Conservation (phyloP, 1,140 invertebrate species). For the Maconellicoccus hirsutus region DNA sequence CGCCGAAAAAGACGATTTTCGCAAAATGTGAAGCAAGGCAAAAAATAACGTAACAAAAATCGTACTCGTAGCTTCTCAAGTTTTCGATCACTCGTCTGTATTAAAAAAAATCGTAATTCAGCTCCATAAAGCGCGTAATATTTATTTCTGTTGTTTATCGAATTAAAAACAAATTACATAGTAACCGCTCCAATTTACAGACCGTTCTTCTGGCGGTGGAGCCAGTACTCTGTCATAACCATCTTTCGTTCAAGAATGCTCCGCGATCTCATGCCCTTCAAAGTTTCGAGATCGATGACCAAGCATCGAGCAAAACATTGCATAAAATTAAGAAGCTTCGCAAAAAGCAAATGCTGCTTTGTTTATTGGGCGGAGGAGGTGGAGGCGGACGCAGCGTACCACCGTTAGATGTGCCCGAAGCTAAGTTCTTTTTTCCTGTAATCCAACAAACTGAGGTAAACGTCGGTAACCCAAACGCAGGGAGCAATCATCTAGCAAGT, state of each 20-base stretch:
- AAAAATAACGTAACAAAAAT: no score
- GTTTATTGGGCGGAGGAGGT: background rate
- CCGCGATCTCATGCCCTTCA: background rate
- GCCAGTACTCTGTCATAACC: background rate
- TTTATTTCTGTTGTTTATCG: no score
- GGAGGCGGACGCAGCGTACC: background rate
- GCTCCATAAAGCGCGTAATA: no score
- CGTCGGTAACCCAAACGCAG: background rate
- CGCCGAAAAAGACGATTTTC: no score
- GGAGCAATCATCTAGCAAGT: background rate
- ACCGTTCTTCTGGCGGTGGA: background rate
- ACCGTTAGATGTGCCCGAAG: background rate
- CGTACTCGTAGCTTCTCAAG: no score
- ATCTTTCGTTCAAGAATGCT: background rate
- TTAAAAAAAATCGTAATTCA: no score
- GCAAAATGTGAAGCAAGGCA: no score
- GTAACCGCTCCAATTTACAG: no score
- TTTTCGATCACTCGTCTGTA: no score
- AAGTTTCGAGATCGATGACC: background rate
- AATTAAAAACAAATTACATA: no score
- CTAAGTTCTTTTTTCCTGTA: background rate
- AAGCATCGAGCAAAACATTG: background rate
- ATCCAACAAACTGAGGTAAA: constrained; percentile 6
- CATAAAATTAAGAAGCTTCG: background rate
- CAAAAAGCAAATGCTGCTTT: background rate